Evolutionary conservation across 2,888 invertebrate genomes (phyloP), one percentile per base, ranked within the genome.

Genomic region (Drosophila borborema): DNA sequence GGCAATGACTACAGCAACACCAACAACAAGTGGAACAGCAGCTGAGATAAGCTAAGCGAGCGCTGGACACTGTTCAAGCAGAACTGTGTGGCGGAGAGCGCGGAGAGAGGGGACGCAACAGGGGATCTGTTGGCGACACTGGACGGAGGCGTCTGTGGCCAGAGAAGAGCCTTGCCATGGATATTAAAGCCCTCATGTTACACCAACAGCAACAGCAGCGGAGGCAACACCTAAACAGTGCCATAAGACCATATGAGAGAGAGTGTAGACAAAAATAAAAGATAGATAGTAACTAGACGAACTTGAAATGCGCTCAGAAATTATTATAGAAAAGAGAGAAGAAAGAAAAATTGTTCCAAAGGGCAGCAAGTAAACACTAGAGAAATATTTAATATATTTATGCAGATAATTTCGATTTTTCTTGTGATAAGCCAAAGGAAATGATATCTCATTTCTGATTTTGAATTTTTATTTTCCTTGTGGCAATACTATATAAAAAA

Each of bases 21-120:
- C 56, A 64, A 55, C 48, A 74, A 40, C 56, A 69, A 56, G 28
- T 59, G 48, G 20, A 18, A 38, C 68, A 80, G 67, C 71, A 81
- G 72, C 78, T 83, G 86, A 83, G 90, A 90, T 87, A 87, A 90
- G 90, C 89, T 82, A 76, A 74, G 77, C 58, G 62, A 62, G 34
- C 46, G 36, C 40, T 46, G 58, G 53, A 20, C 41, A 61, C 53
- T 48, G 53, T 43, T 69, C 43, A 20, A 40, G 53, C 28, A 16
- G 18, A n/a, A 18, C 34, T 49, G 6, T 28, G 48, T 4, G 34
- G 0, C 4, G 3, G 36, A 9, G 36, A 2, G 9, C 8, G 3
- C n/a, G 8, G 16, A 16, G 20, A 16, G 6, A 16, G 40, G n/a
- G 38, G 34, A 4, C 20, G 53, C 53, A 23, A 54, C 10, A n/a